Evolutionary conservation across 2,113 vertebrate genomes (phyloP), one percentile per base, ranked within the genome.

Genomic region (Trichechus manatus): DNA sequence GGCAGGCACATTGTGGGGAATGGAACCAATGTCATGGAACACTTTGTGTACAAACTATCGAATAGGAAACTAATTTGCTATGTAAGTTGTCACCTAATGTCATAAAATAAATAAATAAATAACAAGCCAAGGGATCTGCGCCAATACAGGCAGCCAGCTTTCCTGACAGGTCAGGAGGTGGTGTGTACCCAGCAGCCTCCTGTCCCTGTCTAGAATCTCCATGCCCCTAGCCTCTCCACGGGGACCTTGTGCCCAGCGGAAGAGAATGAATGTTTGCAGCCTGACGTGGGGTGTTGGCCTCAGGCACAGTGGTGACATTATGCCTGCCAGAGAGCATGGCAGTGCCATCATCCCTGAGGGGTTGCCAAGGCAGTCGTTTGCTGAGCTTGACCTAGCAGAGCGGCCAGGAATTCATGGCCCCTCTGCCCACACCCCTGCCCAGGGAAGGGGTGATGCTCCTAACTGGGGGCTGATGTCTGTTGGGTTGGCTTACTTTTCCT

Each of bases 231-330:
- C 75, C 75, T 50, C 74, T n/a, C 59, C 33, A 78, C 2, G 72
- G 53, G 81, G 72, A 64, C 79, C 63, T 78, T 3, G 1, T 63
- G 84, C 83, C 91, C 96, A 89, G 39, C 25, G 44, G 94, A 96
- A 95, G 81, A 87, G 72, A 80, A 47, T 29, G 36, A 68, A 93
- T 95, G 42, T 95, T 86, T 97, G 61, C 63, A 63, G 92, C 82
- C 90, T 94, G 93, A 97, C 42, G 64, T 25, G 82, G 44, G 79
- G 68, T 93, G 44, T 56, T 96, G 88, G 84, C 88, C 75, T 97
- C 29, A n/a, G 90, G 96, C 87, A 97, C 90, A 97, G 90, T 95
- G 92, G 90, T 0, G 64, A 97, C 95, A 96, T 96, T 97, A 97
- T 97, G 95, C 90, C 79, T 93, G 78, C 97, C 89, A 78, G 83